Percentiles rank a stretch among this genome's conserved stretches.
phyloP scores from a whole-genome alignment of 2,888 invertebrate genomes.

The Therioaphis trifolii region DNA sequence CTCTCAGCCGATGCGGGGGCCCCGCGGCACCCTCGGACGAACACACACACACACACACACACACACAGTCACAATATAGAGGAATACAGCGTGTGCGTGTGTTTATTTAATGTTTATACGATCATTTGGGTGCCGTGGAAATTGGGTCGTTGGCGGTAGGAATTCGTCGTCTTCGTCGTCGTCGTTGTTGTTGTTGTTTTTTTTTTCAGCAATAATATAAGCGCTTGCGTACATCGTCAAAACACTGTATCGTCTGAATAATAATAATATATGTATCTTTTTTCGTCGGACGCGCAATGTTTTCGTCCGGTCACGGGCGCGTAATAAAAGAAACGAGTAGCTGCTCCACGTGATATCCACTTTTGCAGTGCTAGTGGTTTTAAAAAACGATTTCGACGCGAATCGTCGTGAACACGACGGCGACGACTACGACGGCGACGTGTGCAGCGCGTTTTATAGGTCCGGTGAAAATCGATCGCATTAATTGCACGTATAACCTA shows the following conservation, averaged over 20 bases:
- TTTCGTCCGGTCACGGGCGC: too few species aligned
- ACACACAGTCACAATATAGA: background rate
- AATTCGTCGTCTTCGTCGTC: too few species aligned
- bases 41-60: background rate
- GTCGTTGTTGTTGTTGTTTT: background rate
- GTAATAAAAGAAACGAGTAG: too few species aligned
- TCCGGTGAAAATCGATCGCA: background rate
- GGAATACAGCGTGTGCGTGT: background rate
- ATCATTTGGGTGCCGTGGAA: constrained; percentile 13
- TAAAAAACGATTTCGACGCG: too few species aligned
- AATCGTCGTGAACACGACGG: too few species aligned
- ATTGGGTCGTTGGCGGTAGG: constrained; percentile 25
- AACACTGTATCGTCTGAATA: too few species aligned
- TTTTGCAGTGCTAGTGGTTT: too few species aligned
- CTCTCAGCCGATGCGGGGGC: constrained; percentile 19
- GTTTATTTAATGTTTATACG: constrained; percentile 43
- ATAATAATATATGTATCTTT: too few species aligned
- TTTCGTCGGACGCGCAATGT: too few species aligned
- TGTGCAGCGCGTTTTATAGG: background rate
- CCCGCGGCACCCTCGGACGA: constrained; percentile 39
- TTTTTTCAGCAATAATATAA: background rate
- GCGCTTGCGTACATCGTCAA: too few species aligned
- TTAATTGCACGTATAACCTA: background rate
- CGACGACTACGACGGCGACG: too few species aligned
- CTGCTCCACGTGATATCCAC: too few species aligned